Conservation (phyloP, 2,888 invertebrate genomes). For the Anticlea derivata region DNA sequence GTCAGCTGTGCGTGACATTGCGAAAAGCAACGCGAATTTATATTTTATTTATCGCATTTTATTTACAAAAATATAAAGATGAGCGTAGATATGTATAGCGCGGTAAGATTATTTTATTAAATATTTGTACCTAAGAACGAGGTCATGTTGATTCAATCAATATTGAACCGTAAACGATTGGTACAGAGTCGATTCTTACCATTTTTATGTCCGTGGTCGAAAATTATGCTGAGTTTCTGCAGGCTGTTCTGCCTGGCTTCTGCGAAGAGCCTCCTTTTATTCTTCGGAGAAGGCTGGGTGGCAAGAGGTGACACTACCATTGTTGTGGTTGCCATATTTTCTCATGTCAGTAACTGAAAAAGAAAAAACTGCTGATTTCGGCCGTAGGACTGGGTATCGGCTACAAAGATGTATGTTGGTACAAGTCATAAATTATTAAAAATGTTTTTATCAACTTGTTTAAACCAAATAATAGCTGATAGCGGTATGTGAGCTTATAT, state of each 20-base stretch:
- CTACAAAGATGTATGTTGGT: background rate
- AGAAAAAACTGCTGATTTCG: background rate
- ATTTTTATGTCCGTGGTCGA: constrained; percentile 73
- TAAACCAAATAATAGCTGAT: no score
- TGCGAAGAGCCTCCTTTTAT: constrained; percentile 68
- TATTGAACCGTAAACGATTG: background rate
- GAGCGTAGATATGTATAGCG: constrained; percentile 44
- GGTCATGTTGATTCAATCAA: background rate
- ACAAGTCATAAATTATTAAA: constrained; percentile 5
- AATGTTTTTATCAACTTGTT: background rate
- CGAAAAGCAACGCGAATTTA: background rate
- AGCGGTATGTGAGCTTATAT: no score
- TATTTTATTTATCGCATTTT: background rate
- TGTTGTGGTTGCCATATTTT: constrained; percentile 67
- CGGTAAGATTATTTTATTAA: constrained; percentile 39
- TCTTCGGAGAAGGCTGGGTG: constrained; percentile 70
- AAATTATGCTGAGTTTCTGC: constrained; percentile 75
- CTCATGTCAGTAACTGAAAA: constrained; percentile 27
- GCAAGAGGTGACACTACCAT: constrained; percentile 77
- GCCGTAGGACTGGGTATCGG: background rate
- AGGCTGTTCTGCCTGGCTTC: constrained; percentile 76
- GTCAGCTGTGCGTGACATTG: constrained; percentile 2
- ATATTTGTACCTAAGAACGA: no score
- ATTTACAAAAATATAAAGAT: constrained; percentile 33
- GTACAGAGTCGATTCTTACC: constrained; percentile 46